A percentile compares a stretch with the other conserved stretches of the same genome.
Evolutionary conservation across 2,113 vertebrate genomes (phyloP).

Genomic region (Salvelinus namaycush): DNA sequence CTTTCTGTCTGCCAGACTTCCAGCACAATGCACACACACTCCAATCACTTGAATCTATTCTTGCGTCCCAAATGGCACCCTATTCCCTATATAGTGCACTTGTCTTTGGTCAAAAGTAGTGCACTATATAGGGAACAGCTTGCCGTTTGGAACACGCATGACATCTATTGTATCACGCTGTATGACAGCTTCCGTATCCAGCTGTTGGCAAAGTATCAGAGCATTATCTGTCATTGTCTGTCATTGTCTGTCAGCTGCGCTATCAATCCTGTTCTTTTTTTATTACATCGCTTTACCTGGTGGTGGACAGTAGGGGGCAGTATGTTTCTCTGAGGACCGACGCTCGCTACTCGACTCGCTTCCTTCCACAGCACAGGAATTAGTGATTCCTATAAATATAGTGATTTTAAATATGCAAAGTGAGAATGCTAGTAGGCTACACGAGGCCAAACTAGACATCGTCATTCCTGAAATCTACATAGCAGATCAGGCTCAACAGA

Average conservation of each 20-base stretch:
- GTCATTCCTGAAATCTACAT: too few relatives aligned
- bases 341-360: not conserved
- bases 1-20: conserved; percentile 35
- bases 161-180: conserved; percentile 70
- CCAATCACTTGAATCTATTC: conserved; percentile 55
- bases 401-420: too few relatives aligned
- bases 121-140: too few relatives aligned
- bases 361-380: not conserved
- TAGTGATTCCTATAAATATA: not conserved
- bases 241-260: conserved; percentile 49
- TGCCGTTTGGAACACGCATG: not conserved
- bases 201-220: conserved; percentile 71
- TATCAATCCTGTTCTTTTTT: conserved; percentile 53
- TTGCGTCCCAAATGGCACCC: too few relatives aligned
- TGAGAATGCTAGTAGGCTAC: too few relatives aligned
- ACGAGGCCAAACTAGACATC: too few relatives aligned
- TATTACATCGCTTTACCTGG: not conserved
- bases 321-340: conserved; percentile 62
- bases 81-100: too few relatives aligned
- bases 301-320: conserved; percentile 66
- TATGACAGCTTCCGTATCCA: conserved; percentile 71
- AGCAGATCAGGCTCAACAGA: too few relatives aligned
- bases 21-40: conserved; percentile 56
- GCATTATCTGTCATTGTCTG: conserved; percentile 58
- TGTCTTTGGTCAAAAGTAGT: too few relatives aligned